phyloP scores from a whole-genome alignment of 2,797 vertebrate genomes.

The Takifugu ocellatus region DNA sequence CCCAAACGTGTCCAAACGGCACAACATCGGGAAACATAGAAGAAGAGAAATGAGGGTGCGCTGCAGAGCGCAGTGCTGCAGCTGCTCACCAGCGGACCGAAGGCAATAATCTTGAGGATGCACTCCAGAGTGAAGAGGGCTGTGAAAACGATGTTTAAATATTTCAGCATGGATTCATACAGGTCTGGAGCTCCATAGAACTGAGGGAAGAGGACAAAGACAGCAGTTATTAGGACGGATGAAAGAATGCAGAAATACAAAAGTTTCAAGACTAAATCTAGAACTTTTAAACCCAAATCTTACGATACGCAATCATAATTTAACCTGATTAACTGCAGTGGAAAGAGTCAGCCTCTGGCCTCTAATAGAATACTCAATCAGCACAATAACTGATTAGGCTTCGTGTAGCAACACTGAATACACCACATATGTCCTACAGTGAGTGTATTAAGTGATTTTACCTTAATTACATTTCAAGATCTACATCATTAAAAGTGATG shows the following conservation, averaged over 20 bases:
- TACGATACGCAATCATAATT: no score
- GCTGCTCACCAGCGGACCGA: constrained; percentile 88
- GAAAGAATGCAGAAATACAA: not conserved
- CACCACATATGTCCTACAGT: no score
- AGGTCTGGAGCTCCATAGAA: constrained; percentile 86
- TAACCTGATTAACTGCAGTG: no score
- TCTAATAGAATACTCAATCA: no score
- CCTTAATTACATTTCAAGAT: no score
- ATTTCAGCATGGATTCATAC: constrained; percentile 93
- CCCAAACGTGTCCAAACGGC: not conserved
- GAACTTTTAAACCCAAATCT: no score
- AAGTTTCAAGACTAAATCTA: no score
- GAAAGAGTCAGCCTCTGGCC: no score
- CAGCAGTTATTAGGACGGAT: not conserved
- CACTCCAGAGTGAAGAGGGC: constrained; percentile 97
- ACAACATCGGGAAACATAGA: constrained; percentile 18
- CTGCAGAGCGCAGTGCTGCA: not conserved
- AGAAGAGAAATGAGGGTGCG: constrained; percentile 10
- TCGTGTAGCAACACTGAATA: no score
- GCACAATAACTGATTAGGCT: no score
- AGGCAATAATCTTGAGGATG: constrained; percentile 95
- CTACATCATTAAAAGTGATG: no score
- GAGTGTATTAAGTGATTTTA: no score
- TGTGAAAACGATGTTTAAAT: constrained; percentile 94
- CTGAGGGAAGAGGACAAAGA: constrained; percentile 59